Base-by-base conservation (phyloP, 2,113 vertebrate genomes). In the Propithecus coquereli region DNA sequence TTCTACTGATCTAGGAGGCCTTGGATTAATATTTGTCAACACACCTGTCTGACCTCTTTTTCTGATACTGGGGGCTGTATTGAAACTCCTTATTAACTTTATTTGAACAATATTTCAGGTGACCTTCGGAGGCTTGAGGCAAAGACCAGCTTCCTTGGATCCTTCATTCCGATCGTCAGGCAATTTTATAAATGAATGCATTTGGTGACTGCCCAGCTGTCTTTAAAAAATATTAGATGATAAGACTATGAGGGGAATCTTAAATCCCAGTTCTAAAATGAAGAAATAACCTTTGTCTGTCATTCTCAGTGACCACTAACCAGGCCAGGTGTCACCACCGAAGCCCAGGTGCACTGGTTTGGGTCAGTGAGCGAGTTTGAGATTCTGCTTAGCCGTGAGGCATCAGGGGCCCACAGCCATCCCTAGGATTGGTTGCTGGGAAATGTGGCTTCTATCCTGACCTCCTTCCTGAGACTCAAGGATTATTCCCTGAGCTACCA, bases 341-440 rank as follows among this genome's bases (percentile, higher is more conserved):
- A 30, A 66, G 43, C 20, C 47, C 3, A 0, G 27, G 52, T n/a
- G 13, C 20, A 5, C 13, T 32, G 43, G n/a, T 52, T 90, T 50
- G 11, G 57, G 79, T 18, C 17, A 5, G 32, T 37, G 76, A 7
- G 32, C 32, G 76, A 65, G 23, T 43, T 43, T 63, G 50, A 76
- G 37, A 47, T 23, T 70, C 47, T 76, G 23, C 61, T 87, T 12
- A 22, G 25, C 12, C 10, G 10, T 74, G 65, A 87, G 18, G 23
- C 47, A 14, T 16, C 59, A 25, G 70, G 23, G 30, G 40, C 34
- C 6, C 23, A 50, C 0, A 14, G 20, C 16, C 20, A 1, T 13
- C 12, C 11, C 0, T 6, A 54, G 52, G n/a, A n/a, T 20, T 1
- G n/a, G 9, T 18, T 45, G 17, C 20, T n/a, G 25, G 27, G n/a